Conservation (phyloP, 2,113 vertebrate species). For the Meleagris gallopavo region DNA sequence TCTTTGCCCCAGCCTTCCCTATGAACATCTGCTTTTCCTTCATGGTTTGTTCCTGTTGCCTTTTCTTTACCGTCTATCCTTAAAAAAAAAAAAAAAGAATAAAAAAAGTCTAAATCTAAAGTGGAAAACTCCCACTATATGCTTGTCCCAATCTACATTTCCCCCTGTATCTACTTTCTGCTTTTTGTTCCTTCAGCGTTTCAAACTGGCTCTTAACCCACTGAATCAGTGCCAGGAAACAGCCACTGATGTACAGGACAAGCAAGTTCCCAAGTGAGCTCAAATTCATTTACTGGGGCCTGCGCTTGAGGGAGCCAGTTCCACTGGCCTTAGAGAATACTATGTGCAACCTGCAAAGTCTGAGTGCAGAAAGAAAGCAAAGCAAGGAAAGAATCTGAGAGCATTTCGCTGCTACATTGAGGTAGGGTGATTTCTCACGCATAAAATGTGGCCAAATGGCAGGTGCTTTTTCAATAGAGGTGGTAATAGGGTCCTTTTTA, state of each 20-base stretch:
- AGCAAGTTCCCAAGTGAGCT: not conserved
- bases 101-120: too few relatives aligned
- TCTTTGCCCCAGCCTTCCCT: not conserved
- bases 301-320: fast-evolving
- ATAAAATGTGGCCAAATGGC: not conserved
- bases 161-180: not conserved
- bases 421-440: not conserved
- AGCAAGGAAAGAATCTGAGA: not conserved
- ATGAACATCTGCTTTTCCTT: not conserved
- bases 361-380: not conserved
- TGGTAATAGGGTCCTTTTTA: not conserved
- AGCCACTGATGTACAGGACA: not conserved
- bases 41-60: not conserved
- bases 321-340: not conserved
- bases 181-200: not conserved
- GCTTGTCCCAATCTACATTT: not conserved
- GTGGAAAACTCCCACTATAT: not conserved
- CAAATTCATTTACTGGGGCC: not conserved
- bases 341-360: not conserved
- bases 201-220: not conserved
- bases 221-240: not conserved
- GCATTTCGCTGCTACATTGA: not conserved
- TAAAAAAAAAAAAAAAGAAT: not conserved
- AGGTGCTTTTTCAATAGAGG: not conserved
- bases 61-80: not conserved